A percentile compares a stretch with the other conserved stretches of the same genome.
phyloP scores from a whole-genome alignment of 2,888 invertebrate species.

The Leptopilina syphax region DNA sequence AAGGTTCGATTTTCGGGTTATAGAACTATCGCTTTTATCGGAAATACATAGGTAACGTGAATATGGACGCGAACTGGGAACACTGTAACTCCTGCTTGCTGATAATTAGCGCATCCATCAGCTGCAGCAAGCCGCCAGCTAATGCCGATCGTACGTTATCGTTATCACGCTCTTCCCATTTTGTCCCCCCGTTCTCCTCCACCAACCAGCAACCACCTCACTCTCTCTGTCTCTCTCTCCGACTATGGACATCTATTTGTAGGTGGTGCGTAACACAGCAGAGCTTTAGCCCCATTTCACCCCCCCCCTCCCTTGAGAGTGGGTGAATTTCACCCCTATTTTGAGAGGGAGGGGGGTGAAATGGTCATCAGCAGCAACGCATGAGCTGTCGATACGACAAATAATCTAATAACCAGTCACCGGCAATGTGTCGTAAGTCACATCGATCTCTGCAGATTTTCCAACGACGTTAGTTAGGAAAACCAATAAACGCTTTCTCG shows the following conservation, averaged over 20 bases:
- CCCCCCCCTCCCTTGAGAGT: slow-evolving; percentile 14
- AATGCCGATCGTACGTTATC: slow-evolving; percentile 78
- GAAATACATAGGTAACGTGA: slow-evolving; percentile 65
- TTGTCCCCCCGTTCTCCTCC: slow-evolving; percentile 61
- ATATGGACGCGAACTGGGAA: slow-evolving; percentile 66
- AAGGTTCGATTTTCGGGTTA: slow-evolving; percentile 35
- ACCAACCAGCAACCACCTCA: slow-evolving; percentile 44
- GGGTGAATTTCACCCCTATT: neutral
- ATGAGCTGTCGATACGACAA: slow-evolving; percentile 75
- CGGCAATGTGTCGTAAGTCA: slow-evolving; percentile 73
- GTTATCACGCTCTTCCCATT: slow-evolving; percentile 76
- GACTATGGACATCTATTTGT: slow-evolving; percentile 59
- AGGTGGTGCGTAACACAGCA: slow-evolving; percentile 61
- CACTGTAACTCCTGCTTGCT: slow-evolving; percentile 76
- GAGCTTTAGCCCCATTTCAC: slow-evolving; percentile 48
- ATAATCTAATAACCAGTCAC: slow-evolving; percentile 77
- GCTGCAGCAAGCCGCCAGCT: slow-evolving; percentile 76
- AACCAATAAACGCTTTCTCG: slow-evolving; percentile 59
- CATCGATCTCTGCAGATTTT: slow-evolving; percentile 71
- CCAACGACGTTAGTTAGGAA: slow-evolving; percentile 62
- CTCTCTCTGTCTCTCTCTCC: slow-evolving; percentile 8
- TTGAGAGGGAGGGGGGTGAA: too few relatives aligned
- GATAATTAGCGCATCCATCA: slow-evolving; percentile 78
- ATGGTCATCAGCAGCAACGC: slow-evolving; percentile 59
- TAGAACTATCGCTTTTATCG: slow-evolving; percentile 57